Evolutionary conservation across 2,797 vertebrate genomes (phyloP), one percentile per base, ranked within the genome.

Genomic region (Bovichtus variegatus): DNA sequence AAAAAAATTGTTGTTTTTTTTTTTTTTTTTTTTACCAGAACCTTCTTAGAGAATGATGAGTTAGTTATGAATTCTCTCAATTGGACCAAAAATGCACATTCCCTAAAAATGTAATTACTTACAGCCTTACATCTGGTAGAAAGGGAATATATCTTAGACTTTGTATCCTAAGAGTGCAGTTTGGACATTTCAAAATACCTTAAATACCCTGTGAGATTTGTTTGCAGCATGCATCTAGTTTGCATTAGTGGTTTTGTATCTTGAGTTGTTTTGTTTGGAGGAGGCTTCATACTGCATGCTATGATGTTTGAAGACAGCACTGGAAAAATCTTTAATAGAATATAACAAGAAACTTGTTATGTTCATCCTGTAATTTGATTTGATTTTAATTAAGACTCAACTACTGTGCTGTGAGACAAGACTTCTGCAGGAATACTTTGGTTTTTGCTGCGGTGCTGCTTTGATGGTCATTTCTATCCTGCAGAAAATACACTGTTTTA

Each of bases 311-410:
- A 31, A 44, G 9, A 38, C 2, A 65, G 19, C 6, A 29, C 29
- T 38, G 6, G 7, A 3, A n/a, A n/a, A n/a, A n/a, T n/a, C n/a
- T n/a, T n/a, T n/a, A 40, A n/a, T 4, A 4, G 2, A 46, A 6
- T 18, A 47, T 40, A 25, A n/a, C n/a, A n/a, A n/a, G n/a, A n/a
- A n/a, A n/a, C n/a, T n/a, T n/a, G n/a, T n/a, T n/a, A n/a, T n/a
- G n/a, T n/a, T n/a, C n/a, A 23, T 34, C 36, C 16, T 29, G 1
- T 60, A n/a, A 19, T 19, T 29, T 36, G 7, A 1, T 31, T 19
- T 60, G 23, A 43, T n/a, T 80, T 49, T 62, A 19, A 57, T 54
- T 18, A 38, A 40, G 25, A 15, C n/a, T 31, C 18, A 27, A n/a
- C 21, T 43, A 9, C 11, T 44, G 36, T 29, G 9, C 21, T 50